Evolutionary conservation across 2,888 invertebrate species (phyloP), one percentile per base, ranked within the genome.

Genomic region (Zelleria hepariella): DNA sequence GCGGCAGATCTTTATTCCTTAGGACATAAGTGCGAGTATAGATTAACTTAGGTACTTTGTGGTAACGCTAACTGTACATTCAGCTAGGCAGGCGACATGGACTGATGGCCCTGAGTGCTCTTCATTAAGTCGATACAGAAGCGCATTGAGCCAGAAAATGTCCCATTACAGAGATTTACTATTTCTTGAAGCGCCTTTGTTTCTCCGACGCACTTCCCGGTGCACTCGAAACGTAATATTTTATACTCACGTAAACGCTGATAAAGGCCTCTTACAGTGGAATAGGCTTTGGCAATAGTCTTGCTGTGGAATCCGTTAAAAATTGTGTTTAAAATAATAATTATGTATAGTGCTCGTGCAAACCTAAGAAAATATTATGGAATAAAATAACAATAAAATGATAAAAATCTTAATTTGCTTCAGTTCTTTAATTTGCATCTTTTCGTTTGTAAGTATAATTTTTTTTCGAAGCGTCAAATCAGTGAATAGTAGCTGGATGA

Each of bases 91-190:
- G 52, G 20, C 32, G 69, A 64, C 71, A 71, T 73, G 68, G 74
- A 67, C 70, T 69, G 73, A 70, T 73, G 72, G 68, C 65, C 67
- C 66, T 64, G 71, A 78, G 73, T 74, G 74, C 72, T 75, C 75
- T 79, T 80, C 76, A 78, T 80, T 78, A 78, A 72, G 71, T 71
- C 77, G 73, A 77, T 77, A 77, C 76, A 72, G 68, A n/a, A 58
- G 62, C 58, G 61, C 62, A 62, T 59, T 63, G 63, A 64, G 58
- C 63, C 62, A 63, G 58, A 64, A 71, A 73, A 71, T 70, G 71
- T 66, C 67, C 67, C 66, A 65, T 67, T 65, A 62, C 66, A 64
- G 65, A 70, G 69, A 72, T 72, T 72, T 69, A 68, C 67, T 67
- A 42, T 15, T 65, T 65, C 64, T 62, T 60, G 60, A 62, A 61